Conservation (phyloP, 2,888 invertebrate genomes). For the Mamestra brassicae region DNA sequence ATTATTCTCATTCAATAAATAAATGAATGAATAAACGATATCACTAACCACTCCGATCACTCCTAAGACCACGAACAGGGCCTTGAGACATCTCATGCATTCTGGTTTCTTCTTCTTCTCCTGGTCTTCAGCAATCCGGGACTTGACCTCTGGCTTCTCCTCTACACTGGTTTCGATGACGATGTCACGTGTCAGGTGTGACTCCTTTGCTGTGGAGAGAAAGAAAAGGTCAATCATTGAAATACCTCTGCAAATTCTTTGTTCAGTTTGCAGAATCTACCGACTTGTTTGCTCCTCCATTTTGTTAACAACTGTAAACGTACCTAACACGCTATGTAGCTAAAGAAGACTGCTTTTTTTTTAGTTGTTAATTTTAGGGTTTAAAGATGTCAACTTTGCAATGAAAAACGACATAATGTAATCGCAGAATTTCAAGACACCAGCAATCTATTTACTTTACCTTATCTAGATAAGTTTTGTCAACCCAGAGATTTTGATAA, state of each 20-base stretch:
- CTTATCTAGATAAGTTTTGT: background rate
- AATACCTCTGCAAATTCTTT: background rate
- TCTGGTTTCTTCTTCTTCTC: background rate
- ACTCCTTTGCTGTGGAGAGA: conserved; percentile 63
- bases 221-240: background rate
- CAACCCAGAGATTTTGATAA: background rate
- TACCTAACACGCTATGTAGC: background rate
- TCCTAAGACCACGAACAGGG: conserved; percentile 57
- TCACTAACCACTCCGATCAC: conserved; percentile 62
- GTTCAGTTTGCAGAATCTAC: background rate
- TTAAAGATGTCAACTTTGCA: background rate
- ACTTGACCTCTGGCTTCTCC: conserved; percentile 5
- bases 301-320: background rate
- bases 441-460: background rate
- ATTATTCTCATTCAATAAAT: background rate
- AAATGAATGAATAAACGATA: conserved; percentile 8
- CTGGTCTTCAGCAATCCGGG: background rate
- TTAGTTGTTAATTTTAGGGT: background rate
- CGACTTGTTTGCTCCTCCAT: background rate
- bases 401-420: background rate
- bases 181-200: conserved; percentile 30
- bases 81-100: conserved; percentile 35
- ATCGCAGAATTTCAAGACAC: background rate
- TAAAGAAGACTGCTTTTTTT: background rate
- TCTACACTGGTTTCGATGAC: conserved; percentile 28